phyloP scores from a whole-genome alignment of 2,888 invertebrate species.

The Ypsolopha sequella region DNA sequence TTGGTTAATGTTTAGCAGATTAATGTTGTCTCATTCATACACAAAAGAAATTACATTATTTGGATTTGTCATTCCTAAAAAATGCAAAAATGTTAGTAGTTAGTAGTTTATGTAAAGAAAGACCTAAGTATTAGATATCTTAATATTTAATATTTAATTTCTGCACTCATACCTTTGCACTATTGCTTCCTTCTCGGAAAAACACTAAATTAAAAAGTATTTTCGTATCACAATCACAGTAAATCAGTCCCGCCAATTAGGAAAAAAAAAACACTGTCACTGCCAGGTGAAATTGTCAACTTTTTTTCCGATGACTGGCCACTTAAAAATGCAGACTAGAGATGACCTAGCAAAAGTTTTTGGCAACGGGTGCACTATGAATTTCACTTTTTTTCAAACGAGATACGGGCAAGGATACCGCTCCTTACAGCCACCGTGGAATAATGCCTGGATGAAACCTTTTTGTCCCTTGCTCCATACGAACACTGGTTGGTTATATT shows the following conservation, averaged over 20 bases:
- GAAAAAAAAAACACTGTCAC: conserved; percentile 31
- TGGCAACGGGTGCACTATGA: conserved; percentile 26
- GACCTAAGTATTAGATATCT: no score
- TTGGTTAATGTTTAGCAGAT: no score
- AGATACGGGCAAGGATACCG: conserved; percentile 32
- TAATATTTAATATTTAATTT: no score
- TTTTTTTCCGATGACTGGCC: conserved; percentile 35
- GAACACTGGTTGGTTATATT: conserved; percentile 30
- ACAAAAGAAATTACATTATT: no score
- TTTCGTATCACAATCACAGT: conserved; percentile 15
- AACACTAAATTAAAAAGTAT: conserved; percentile 7
- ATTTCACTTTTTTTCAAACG: conserved; percentile 33
- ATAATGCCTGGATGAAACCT: conserved; percentile 46
- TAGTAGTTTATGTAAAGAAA: no score
- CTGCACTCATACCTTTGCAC: no score
- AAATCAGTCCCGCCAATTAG: conserved; percentile 14
- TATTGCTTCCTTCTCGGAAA: neutral
- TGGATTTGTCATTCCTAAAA: no score
- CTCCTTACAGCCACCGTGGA: conserved; percentile 35
- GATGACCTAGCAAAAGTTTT: conserved; percentile 34
- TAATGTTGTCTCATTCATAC: no score
- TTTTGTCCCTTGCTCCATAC: conserved; percentile 45
- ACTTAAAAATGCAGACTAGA: conserved; percentile 19
- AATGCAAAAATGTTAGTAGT: no score
- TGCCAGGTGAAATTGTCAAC: conserved; percentile 26